These are phyloP conservation scores for Cairina moschata DNA, from an alignment of 2,113 vertebrate genomes.

Conservation along the genomic window DNA sequence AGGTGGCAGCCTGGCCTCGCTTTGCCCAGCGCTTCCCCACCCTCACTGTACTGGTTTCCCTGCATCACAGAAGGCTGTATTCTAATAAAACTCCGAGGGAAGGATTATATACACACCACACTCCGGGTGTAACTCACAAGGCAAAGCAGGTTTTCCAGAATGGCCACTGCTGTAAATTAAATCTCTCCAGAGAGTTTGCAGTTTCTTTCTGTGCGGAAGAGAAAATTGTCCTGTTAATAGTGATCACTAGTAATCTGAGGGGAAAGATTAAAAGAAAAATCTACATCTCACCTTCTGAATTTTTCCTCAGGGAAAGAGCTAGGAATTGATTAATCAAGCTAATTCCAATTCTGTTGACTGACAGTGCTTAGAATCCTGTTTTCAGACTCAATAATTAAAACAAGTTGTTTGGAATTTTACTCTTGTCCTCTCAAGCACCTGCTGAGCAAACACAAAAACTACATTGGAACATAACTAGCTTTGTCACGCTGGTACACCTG, in stretches of 20 bases:
- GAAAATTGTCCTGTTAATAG: not conserved
- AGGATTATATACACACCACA: not conserved
- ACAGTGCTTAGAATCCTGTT: not conserved
- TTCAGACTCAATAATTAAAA: not conserved
- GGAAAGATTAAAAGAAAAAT: not conserved
- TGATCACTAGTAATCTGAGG: not conserved
- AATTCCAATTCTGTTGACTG: not conserved
- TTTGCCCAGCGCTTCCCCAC: not conserved
- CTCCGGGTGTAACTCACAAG: not conserved
- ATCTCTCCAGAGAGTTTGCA: not conserved
- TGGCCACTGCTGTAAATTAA: not conserved
- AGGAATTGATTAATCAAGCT: not conserved
- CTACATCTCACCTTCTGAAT: not conserved
- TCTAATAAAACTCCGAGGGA: not conserved
- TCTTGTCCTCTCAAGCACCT: not conserved
- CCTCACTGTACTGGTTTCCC: not conserved
- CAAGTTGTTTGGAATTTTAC: not conserved
- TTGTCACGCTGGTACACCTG: not conserved
- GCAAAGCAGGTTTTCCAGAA: not conserved
- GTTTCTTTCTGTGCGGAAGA: not conserved
- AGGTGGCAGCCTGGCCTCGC: conserved; percentile 49
- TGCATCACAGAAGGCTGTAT: not conserved
- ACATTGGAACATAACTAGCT: not conserved
- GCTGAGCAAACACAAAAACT: not conserved
- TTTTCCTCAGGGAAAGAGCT: not conserved